A percentile compares a stretch with the other conserved stretches of the same genome.
Conservation (phyloP, 2,797 vertebrate genomes). For the Pseudochirops cupreus region DNA sequence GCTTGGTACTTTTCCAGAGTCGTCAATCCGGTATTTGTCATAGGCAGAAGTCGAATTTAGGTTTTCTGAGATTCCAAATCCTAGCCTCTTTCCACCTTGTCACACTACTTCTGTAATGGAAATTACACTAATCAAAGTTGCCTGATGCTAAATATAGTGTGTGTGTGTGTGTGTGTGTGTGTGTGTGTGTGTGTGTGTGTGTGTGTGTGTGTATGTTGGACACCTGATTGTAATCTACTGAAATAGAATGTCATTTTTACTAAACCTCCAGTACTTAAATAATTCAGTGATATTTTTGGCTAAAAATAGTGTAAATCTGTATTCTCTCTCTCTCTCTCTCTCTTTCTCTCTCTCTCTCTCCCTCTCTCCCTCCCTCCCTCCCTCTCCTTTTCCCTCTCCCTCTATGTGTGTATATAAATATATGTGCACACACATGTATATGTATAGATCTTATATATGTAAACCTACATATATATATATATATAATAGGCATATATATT, state of each 20-base stretch:
- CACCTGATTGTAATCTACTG: slow-evolving; percentile 36
- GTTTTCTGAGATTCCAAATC: neutral
- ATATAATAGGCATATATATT: neutral
- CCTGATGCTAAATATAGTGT: neutral
- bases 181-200: neutral
- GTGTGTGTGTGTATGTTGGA: neutral
- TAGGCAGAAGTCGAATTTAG: neutral
- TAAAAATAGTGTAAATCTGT: slow-evolving; percentile 46
- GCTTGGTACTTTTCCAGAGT: neutral
- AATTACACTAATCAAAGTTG: neutral
- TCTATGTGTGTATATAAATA: neutral
- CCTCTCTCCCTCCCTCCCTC: neutral
- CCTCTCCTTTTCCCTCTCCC: neutral
- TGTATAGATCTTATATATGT: neutral
- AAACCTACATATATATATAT: neutral
- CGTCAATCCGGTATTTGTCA: neutral
- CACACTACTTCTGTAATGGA: neutral
- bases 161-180: neutral
- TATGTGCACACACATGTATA: neutral
- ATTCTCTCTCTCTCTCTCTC: slow-evolving; percentile 7
- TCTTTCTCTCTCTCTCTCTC: no score
- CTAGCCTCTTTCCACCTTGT: neutral
- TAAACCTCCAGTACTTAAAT: slow-evolving; percentile 2
- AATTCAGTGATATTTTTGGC: neutral
- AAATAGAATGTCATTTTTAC: slow-evolving; percentile 2